These are phyloP conservation scores for Adrianichthys oophorus DNA, from an alignment of 2,797 vertebrate species.

Conservation along the genomic window DNA sequence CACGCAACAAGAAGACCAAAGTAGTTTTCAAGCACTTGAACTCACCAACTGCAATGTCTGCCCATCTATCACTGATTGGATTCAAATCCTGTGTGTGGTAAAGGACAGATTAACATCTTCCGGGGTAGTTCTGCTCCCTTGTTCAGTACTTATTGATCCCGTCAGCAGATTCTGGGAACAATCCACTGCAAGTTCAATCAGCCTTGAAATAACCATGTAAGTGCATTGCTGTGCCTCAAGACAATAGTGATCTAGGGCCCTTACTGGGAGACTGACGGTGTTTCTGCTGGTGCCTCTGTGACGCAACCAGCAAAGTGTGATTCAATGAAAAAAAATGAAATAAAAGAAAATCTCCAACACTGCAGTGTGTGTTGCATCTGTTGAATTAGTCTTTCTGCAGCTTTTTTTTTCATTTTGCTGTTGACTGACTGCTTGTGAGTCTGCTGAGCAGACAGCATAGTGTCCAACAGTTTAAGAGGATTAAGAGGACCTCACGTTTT, in stretches of 20 bases:
- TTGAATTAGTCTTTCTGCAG: no score
- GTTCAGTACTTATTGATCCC: constrained; percentile 65
- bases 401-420: constrained; percentile 17
- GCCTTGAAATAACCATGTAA: constrained; percentile 81
- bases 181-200: constrained; percentile 80
- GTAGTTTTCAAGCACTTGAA: neutral
- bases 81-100: constrained; percentile 1
- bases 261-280: constrained; percentile 73
- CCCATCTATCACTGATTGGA: neutral
- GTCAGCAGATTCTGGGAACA: constrained; percentile 65
- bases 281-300: constrained; percentile 44
- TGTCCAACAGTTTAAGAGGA: constrained; percentile 75
- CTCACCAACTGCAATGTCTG: neutral
- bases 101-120: constrained; percentile 26
- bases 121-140: constrained; percentile 30
- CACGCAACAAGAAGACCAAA: neutral
- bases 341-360: neutral
- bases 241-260: constrained; percentile 74
- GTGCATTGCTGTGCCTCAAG: constrained; percentile 62
- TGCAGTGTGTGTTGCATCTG: neutral
- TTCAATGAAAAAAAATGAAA: neutral
- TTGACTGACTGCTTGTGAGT: constrained; percentile 65
- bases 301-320: constrained; percentile 3
- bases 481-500: constrained; percentile 72
- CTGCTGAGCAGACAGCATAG: constrained; percentile 75